These are phyloP conservation scores for Rallus limicola DNA, from an alignment of 2,113 vertebrate genomes.

Conservation along the genomic window DNA sequence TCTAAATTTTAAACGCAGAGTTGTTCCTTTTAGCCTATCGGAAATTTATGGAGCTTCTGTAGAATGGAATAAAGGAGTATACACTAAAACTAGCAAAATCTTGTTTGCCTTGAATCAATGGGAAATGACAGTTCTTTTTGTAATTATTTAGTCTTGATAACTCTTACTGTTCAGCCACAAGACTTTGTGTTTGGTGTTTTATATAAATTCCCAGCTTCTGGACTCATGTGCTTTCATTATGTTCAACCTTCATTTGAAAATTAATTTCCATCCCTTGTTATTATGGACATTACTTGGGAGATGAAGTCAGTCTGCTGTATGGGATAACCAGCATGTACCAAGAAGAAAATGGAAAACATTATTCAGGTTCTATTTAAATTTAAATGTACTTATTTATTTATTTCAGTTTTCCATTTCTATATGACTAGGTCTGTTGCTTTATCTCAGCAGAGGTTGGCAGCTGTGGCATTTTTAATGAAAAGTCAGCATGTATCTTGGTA, in stretches of 20 bases:
- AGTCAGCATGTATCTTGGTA: neutral
- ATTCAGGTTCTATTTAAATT: neutral
- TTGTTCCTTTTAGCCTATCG: neutral
- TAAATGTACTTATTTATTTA: neutral
- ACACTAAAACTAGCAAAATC: neutral
- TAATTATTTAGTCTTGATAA: neutral
- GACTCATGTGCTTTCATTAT: neutral
- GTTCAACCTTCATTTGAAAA: neutral
- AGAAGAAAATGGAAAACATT: neutral
- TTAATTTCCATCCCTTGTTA: neutral
- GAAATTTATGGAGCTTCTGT: neutral
- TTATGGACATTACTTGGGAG: neutral
- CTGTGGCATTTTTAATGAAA: constrained; percentile 45
- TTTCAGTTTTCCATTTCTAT: neutral
- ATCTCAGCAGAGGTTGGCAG: neutral
- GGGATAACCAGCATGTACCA: neutral
- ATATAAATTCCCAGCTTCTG: neutral
- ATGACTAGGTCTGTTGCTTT: neutral
- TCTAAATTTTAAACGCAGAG: neutral
- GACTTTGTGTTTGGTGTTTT: neutral
- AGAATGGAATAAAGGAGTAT: neutral
- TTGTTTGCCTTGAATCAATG: neutral
- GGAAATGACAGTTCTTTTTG: neutral
- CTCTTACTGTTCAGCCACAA: neutral
- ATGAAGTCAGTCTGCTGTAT: neutral